These are phyloP conservation scores for Megaceryle alcyon DNA, from an alignment of 2,797 vertebrate species.

Conservation along the genomic window DNA sequence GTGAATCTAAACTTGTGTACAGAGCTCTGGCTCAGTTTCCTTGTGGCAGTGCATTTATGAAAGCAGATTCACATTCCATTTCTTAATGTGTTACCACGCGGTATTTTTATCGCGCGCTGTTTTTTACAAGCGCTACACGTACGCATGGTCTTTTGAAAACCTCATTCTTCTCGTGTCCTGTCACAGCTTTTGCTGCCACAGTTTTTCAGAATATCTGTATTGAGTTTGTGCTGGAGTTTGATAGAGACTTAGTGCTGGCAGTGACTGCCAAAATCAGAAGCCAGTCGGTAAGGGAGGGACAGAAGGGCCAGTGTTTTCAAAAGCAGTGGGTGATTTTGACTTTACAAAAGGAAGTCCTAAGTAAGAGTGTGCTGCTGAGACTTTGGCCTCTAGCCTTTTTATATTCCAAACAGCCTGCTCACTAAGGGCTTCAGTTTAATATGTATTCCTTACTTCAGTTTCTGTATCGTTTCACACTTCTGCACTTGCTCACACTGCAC, in stretches of 20 bases:
- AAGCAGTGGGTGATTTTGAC: background rate
- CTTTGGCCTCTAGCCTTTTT: background rate
- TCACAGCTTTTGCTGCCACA: background rate
- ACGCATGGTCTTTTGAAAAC: background rate
- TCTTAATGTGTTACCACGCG: background rate
- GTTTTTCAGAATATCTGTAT: background rate
- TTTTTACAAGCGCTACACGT: background rate
- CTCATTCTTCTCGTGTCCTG: background rate
- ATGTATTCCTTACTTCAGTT: background rate
- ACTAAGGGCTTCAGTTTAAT: background rate
- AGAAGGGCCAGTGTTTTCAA: background rate
- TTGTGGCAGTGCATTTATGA: background rate
- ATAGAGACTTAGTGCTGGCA: background rate
- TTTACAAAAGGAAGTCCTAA: background rate
- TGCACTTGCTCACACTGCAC: background rate
- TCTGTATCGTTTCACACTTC: background rate
- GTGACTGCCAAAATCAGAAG: background rate
- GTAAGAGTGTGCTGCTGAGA: background rate
- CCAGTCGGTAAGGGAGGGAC: background rate
- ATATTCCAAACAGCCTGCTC: background rate
- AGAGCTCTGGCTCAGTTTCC: background rate
- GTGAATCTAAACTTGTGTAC: background rate
- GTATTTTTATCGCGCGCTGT: background rate
- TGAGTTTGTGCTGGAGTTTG: background rate
- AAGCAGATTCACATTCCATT: background rate